These are phyloP conservation scores for Alligator sinensis DNA, from an alignment of 2,113 vertebrate species.

Conservation along the genomic window DNA sequence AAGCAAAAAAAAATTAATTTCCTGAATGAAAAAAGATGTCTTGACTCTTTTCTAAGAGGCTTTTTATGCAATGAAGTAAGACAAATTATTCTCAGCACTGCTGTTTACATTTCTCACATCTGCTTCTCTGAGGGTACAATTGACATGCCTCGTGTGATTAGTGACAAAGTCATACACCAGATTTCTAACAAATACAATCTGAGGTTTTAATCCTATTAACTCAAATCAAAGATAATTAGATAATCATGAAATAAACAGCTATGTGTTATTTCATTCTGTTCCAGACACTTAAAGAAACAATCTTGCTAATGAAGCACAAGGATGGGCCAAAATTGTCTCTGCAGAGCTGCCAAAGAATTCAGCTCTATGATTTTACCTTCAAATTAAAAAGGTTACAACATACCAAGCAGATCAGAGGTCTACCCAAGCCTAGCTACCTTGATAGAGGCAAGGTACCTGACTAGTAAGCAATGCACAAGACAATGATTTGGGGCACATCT, in stretches of 20 bases:
- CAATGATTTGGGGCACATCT: too few species aligned
- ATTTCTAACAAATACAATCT: conserved; percentile 50
- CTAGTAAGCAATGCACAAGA: too few species aligned
- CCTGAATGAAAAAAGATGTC: neutral
- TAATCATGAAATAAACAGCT: conserved; percentile 22
- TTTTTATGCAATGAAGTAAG: neutral
- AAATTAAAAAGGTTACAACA: conserved; percentile 22
- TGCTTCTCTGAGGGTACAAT: conserved; percentile 36
- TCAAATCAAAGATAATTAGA: conserved; percentile 52
- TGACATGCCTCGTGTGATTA: conserved; percentile 48
- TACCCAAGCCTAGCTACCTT: too few species aligned
- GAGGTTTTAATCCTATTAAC: conserved; percentile 56
- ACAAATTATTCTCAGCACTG: conserved; percentile 32
- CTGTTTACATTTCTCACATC: conserved; percentile 36
- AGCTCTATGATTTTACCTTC: neutral
- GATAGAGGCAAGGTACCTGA: too few species aligned
- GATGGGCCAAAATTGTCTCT: neutral
- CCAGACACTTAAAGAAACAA: conserved; percentile 44
- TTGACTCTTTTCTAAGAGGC: neutral
- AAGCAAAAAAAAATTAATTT: neutral
- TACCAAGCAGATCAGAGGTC: too few species aligned
- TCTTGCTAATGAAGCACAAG: neutral
- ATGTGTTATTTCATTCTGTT: conserved; percentile 16
- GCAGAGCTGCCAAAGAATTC: neutral
- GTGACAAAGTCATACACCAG: conserved; percentile 46